phyloP scores from a whole-genome alignment of 2,797 vertebrate genomes.

The Xenentodon cancila region DNA sequence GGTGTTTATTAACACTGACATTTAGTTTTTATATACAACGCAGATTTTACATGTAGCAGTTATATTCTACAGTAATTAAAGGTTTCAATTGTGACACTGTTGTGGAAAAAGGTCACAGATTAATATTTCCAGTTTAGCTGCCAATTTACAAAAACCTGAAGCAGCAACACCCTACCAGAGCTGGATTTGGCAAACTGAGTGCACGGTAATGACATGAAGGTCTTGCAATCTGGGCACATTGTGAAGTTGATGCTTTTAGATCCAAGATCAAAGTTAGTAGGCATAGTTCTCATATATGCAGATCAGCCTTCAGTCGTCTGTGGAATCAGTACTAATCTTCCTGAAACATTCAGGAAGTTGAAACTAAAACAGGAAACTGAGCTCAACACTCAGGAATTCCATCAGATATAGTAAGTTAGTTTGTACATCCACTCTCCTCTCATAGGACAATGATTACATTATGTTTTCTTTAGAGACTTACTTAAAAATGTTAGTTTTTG shows the following conservation, averaged over 20 bases:
- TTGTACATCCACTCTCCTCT: constrained; percentile 37
- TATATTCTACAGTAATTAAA: neutral
- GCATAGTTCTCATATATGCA: constrained; percentile 10
- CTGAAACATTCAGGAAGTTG: constrained; percentile 73
- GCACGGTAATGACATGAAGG: no score
- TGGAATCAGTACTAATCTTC: constrained; percentile 25
- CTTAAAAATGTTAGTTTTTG: neutral
- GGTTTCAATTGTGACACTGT: no score
- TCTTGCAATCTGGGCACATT: no score
- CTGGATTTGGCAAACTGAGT: no score
- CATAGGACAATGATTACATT: constrained; percentile 4
- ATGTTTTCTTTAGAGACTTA: neutral
- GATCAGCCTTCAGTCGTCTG: constrained; percentile 10
- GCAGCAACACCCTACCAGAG: no score
- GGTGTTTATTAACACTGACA: no score
- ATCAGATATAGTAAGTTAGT: constrained; percentile 58
- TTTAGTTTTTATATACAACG: neutral
- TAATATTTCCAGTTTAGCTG: no score
- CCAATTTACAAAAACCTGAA: no score
- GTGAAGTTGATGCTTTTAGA: no score
- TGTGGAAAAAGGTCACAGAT: no score
- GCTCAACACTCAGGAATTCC: constrained; percentile 77
- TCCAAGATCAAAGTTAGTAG: no score
- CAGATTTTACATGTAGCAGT: neutral
- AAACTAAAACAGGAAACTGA: constrained; percentile 80